These are phyloP conservation scores for Tanytarsus gracilentus DNA, from an alignment of 2,888 invertebrate species.

Conservation along the genomic window DNA sequence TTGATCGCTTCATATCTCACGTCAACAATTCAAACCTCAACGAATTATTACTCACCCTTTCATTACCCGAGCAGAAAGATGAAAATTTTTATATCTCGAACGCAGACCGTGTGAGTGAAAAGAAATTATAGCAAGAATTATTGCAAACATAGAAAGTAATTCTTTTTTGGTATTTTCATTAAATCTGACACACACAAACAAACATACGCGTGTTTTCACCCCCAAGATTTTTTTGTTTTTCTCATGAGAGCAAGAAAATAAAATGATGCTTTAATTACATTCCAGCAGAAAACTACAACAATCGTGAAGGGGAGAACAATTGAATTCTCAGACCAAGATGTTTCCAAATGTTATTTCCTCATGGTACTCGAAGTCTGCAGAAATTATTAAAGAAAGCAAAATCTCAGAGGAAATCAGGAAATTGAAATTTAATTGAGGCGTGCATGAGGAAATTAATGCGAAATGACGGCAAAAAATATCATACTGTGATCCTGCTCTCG, in stretches of 20 bases:
- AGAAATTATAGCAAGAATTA: too few relatives aligned
- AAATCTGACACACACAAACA: too few relatives aligned
- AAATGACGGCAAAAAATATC: not conserved
- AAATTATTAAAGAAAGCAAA: not conserved
- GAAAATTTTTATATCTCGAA: too few relatives aligned
- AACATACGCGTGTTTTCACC: too few relatives aligned
- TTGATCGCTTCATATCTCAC: too few relatives aligned
- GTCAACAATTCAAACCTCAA: too few relatives aligned
- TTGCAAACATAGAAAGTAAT: too few relatives aligned
- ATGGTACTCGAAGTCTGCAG: not conserved
- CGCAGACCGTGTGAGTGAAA: too few relatives aligned
- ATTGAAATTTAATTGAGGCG: constrained; percentile 11
- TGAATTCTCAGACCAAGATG: not conserved
- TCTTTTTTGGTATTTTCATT: not conserved
- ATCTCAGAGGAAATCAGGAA: constrained; percentile 10
- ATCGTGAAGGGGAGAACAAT: not conserved
- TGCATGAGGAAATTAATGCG: not conserved
- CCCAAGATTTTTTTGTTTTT: not conserved
- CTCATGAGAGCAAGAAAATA: not conserved
- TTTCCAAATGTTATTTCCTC: not conserved
- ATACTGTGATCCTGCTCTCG: too few relatives aligned
- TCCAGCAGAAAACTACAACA: not conserved
- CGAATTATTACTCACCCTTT: too few relatives aligned
- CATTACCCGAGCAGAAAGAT: too few relatives aligned
- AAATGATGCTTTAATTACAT: constrained; percentile 13